Evolutionary conservation across 2,797 vertebrate species (phyloP), one percentile per base, ranked within the genome.

Genomic region (Sebastes kiyomatsui): DNA sequence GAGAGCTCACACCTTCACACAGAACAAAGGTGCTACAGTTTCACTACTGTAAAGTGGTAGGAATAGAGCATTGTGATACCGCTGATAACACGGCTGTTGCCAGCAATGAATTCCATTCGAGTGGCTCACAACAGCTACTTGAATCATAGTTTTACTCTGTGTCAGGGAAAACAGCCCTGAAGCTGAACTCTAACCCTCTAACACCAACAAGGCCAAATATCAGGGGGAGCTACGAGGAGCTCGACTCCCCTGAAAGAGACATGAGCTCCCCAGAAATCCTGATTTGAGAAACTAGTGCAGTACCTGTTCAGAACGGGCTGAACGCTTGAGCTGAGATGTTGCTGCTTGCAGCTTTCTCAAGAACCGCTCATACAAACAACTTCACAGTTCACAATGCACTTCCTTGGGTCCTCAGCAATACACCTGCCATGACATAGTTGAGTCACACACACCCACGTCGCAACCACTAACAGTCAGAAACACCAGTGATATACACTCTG

Each of bases 11-110:
- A 79, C 81, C 70, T 76, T 59, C 6, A 55, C 75, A 42, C 35
- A 73, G 82, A 87, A 90, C 87, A 90, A 90, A 80, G 79, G 74
- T 75, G 76, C 71, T 77, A 82, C 56, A 87, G 85, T 83, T 72
- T 81, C 64, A 66, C 77, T 46, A 6, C 52, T 54, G 54, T 64
- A 61, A 66, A 75, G 42, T 12, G 38, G 67, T 68, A 69, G 59
- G 75, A 81, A 61, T 46, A 28, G n/a, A n/a, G 70, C 62, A 20
- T 7, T 4, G 28, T 11, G 70, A 81, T 75, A 42, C 33, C 59
- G 9, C 27, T 61, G 84, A 87, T 83, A 59, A 80, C 75, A 66
- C 56, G 18, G 66, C 2, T 18, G 49, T 7, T 69, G 33, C 52
- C 59, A 80, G 74, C 73, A 83, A 59, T 72, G 80, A 72, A 75